Evolutionary conservation across 2,888 invertebrate genomes (phyloP).

Genomic region (Phortica okadai): DNA sequence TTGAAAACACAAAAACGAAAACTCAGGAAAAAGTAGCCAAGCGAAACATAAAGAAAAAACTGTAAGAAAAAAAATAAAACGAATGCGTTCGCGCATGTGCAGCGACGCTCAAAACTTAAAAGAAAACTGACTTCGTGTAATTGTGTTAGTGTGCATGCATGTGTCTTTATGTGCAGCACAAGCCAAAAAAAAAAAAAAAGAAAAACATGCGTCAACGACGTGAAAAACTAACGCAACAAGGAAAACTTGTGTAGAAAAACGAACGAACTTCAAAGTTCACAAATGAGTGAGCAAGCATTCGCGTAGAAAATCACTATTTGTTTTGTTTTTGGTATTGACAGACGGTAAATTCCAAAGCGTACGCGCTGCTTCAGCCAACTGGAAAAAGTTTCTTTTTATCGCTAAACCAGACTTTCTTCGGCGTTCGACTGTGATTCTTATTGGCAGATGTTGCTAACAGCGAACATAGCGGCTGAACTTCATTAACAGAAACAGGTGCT

Average conservation of each 20-base stretch:
- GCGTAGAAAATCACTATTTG: conserved; percentile 29
- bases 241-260: conserved; percentile 26
- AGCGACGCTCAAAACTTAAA: background rate
- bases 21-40: conserved; percentile 39
- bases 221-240: conserved; percentile 32
- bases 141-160: conserved; percentile 30
- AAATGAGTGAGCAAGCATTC: conserved; percentile 54
- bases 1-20: conserved; percentile 41
- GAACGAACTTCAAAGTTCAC: conserved; percentile 41
- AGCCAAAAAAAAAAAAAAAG: background rate
- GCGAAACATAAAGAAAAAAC: conserved; percentile 14
- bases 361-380: conserved; percentile 58
- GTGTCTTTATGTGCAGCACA: conserved; percentile 29
- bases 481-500: conserved; percentile 36
- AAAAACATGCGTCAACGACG: conserved; percentile 38
- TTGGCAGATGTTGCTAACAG: conserved; percentile 4
- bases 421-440: conserved; percentile 50
- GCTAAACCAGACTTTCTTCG: conserved; percentile 75
- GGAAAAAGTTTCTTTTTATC: conserved; percentile 73
- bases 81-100: conserved; percentile 17
- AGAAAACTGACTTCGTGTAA: background rate
- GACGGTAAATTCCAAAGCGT: background rate
- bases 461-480: conserved; percentile 24
- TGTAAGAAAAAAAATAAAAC: conserved; percentile 2
- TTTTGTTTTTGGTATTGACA: background rate